phyloP scores from a whole-genome alignment of 2,113 vertebrate genomes.

The Paradisaea rubra region DNA sequence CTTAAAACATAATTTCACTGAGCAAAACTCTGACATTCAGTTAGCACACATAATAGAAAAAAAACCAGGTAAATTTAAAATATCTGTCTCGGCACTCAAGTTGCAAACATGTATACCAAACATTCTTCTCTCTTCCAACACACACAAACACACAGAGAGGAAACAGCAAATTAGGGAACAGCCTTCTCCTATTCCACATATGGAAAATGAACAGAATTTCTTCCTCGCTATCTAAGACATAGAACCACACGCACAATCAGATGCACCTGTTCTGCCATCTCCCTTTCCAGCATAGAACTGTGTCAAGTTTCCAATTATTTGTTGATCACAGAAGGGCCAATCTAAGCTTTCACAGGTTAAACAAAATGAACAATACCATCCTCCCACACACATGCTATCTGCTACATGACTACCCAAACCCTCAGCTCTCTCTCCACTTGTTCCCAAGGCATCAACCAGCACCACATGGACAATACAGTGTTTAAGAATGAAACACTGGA shows the following conservation, averaged over 20 bases:
- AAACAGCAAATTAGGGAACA: not conserved
- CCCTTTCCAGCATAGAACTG: not conserved
- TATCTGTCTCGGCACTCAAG: not conserved
- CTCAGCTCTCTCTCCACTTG: not conserved
- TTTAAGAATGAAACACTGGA: not conserved
- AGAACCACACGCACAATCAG: not conserved
- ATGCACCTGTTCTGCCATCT: not conserved
- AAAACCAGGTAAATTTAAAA: not conserved
- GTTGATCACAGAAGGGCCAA: not conserved
- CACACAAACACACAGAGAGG: not conserved
- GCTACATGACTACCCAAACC: not conserved
- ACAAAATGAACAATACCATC: not conserved
- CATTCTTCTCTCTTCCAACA: not conserved
- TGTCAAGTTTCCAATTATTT: not conserved
- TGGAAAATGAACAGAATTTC: not conserved
- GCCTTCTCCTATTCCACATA: not conserved
- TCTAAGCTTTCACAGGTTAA: not conserved
- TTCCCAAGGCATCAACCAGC: not conserved
- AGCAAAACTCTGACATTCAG: not conserved
- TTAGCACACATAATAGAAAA: not conserved
- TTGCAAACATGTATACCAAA: not conserved
- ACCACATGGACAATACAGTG: not conserved
- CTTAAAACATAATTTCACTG: not conserved
- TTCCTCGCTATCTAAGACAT: not conserved
- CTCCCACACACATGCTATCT: not conserved